Evolutionary conservation across 2,797 vertebrate genomes (phyloP).

Genomic region (Morus bassanus): DNA sequence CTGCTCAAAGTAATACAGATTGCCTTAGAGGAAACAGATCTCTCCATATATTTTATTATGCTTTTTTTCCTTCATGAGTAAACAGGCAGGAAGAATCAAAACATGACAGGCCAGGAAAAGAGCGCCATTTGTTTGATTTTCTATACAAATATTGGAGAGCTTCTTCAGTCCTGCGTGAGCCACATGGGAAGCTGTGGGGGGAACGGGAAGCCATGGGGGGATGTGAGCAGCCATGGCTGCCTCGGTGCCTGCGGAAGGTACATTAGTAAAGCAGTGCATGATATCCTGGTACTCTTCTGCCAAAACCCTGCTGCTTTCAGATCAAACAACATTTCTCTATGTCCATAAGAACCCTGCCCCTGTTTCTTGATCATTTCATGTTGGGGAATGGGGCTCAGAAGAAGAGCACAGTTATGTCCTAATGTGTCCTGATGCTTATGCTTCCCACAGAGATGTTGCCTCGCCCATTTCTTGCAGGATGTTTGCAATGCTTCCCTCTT

Average conservation of each 20-base stretch:
- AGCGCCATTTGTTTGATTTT: background rate
- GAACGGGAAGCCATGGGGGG: fast-evolving
- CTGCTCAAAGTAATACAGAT: background rate
- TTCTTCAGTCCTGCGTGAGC: fast-evolving
- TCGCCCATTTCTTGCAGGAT: background rate
- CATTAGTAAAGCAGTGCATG: no score
- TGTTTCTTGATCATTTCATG: fast-evolving
- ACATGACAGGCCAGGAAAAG: background rate
- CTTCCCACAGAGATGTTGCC: fast-evolving
- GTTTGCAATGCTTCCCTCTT: background rate
- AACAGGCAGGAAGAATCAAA: background rate
- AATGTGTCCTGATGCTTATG: fast-evolving
- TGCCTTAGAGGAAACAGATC: background rate
- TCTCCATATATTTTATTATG: background rate
- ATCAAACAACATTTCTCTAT: background rate
- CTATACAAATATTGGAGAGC: fast-evolving
- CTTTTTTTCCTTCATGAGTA: background rate
- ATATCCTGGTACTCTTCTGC: background rate
- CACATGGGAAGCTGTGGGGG: fast-evolving
- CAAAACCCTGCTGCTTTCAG: background rate
- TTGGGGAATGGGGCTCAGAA: background rate
- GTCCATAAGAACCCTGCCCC: background rate
- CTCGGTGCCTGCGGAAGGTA: background rate
- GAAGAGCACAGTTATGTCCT: background rate
- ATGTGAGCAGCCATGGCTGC: background rate